phyloP scores from a whole-genome alignment of 2,888 invertebrate genomes.

The Heliothis peltigera region DNA sequence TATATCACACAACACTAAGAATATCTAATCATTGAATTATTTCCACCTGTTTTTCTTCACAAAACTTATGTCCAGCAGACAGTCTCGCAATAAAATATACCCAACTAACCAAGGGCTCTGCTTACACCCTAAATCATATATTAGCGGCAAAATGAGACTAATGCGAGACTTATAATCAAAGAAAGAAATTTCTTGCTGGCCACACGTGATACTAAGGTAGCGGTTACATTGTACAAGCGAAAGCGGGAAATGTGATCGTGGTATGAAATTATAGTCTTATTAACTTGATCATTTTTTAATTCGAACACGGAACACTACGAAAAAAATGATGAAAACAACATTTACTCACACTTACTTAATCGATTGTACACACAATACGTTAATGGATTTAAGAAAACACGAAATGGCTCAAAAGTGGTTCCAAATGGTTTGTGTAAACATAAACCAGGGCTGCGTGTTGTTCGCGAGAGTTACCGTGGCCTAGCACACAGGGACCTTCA shows the following conservation, averaged over 20 bases:
- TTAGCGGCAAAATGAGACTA: slow-evolving; percentile 88
- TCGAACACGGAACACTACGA: too few relatives aligned
- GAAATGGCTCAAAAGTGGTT: too few relatives aligned
- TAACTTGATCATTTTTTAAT: too few relatives aligned
- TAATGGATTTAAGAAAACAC: too few relatives aligned
- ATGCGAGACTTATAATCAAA: slow-evolving; percentile 87
- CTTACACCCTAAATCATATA: slow-evolving; percentile 86
- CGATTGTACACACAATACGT: too few relatives aligned
- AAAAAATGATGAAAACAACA: too few relatives aligned
- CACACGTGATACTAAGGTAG: slow-evolving; percentile 73
- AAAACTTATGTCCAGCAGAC: slow-evolving; percentile 40
- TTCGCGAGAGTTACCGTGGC: too few relatives aligned
- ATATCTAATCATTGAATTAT: slow-evolving; percentile 33
- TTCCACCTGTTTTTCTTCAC: slow-evolving; percentile 49
- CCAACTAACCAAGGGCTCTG: slow-evolving; percentile 61
- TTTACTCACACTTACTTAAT: too few relatives aligned
- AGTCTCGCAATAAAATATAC: slow-evolving; percentile 67
- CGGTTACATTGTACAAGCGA: slow-evolving; percentile 30
- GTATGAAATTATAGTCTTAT: too few relatives aligned
- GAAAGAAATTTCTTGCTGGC: slow-evolving; percentile 82
- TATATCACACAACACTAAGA: slow-evolving; percentile 6
- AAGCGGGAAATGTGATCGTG: slow-evolving; percentile 55
- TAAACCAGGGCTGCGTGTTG: too few relatives aligned
- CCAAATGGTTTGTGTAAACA: too few relatives aligned
- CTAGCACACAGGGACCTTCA: too few relatives aligned